Evolutionary conservation across 2,113 vertebrate genomes (phyloP).

Genomic region (Picathartes gymnocephalus): DNA sequence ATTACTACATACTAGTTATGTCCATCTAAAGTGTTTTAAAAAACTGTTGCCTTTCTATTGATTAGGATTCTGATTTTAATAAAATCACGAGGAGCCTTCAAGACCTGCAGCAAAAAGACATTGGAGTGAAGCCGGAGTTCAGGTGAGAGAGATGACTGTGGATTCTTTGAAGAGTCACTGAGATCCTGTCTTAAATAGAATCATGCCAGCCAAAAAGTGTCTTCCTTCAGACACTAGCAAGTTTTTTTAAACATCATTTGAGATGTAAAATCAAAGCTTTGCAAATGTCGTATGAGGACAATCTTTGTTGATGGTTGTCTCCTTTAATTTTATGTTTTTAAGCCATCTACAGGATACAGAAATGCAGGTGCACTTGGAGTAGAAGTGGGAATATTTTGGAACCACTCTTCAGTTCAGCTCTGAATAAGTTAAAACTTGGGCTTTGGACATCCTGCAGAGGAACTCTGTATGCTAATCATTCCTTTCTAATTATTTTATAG

Average conservation of each 20-base stretch:
- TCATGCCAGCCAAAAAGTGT: neutral
- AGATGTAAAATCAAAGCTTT: neutral
- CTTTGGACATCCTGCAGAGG: neutral
- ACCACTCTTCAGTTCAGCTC: neutral
- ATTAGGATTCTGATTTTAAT: conserved; percentile 94
- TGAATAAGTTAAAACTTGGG: neutral
- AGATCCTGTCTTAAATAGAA: neutral
- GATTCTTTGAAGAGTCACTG: neutral
- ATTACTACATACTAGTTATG: neutral
- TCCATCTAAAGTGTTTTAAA: neutral
- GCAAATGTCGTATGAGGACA: neutral
- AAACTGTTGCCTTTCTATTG: conserved; percentile 8
- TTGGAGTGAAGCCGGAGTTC: conserved; percentile 92
- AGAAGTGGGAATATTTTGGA: neutral
- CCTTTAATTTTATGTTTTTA: neutral
- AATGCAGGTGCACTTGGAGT: neutral
- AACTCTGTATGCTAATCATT: neutral
- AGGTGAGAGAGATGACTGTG: conserved; percentile 74
- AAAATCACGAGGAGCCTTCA: conserved; percentile 94
- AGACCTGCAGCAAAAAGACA: conserved; percentile 92
- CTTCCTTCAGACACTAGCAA: neutral
- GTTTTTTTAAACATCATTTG: neutral
- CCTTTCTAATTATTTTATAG: conserved; percentile 65
- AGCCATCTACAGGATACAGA: neutral
- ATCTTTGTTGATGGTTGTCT: neutral